These are phyloP conservation scores for Agrenia bidenticulata DNA, from an alignment of 2,888 invertebrate species.

Conservation along the genomic window DNA sequence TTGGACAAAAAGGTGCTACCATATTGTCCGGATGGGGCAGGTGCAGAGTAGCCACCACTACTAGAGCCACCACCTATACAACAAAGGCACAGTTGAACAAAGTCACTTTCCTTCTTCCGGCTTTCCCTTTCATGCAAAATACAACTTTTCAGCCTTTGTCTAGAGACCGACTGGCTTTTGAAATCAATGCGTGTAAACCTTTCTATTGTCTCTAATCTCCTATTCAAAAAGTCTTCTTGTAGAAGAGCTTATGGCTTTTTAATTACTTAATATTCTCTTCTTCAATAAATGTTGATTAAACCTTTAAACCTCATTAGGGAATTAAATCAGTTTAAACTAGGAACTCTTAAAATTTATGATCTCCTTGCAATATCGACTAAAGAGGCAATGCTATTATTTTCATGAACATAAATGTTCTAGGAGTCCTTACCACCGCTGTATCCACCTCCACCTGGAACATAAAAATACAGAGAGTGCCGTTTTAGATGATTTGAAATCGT, in stretches of 20 bases:
- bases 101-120: conserved; percentile 15
- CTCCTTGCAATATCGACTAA: no score
- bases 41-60: background rate
- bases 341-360: no score
- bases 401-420: conserved; percentile 1
- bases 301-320: background rate
- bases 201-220: background rate
- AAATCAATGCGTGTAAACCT: background rate
- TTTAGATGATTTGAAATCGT: no score
- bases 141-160: no score
- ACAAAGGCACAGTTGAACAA: background rate
- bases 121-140: conserved; percentile 12
- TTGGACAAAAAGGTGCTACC: background rate
- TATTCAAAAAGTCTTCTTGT: conserved; percentile 9
- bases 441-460: conserved; percentile 11
- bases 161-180: no score
- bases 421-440: conserved; percentile 21
- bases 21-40: background rate
- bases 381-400: no score
- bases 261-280: no score
- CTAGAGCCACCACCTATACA: background rate
- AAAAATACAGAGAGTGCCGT: no score
- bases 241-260: background rate
- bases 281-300: background rate
- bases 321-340: background rate